Evolutionary conservation across 2,113 vertebrate species (phyloP).

Genomic region (Amphiprion ocellaris): DNA sequence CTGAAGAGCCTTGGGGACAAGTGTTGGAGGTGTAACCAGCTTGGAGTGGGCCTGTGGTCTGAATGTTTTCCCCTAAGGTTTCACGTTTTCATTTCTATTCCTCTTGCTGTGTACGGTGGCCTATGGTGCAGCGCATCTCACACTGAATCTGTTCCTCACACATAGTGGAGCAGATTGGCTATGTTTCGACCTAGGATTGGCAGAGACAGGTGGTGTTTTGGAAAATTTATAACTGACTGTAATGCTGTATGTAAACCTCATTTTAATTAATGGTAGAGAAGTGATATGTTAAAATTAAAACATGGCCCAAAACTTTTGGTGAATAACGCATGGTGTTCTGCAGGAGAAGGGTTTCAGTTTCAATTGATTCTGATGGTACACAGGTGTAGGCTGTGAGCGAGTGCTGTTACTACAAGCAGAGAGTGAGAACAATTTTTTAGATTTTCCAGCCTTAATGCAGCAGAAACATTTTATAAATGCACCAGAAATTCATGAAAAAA

Average conservation of each 20-base stretch:
- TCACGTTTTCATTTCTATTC: slow-evolving; percentile 20
- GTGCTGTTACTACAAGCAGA: not conserved
- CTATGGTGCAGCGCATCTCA: slow-evolving; percentile 16
- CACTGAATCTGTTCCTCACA: slow-evolving; percentile 31
- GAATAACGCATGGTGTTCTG: not conserved
- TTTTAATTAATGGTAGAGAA: not conserved
- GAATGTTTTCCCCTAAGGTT: slow-evolving; percentile 35
- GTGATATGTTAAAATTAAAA: not conserved
- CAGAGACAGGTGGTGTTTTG: slow-evolving; percentile 1
- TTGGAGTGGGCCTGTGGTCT: slow-evolving; percentile 50
- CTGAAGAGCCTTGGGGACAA: slow-evolving; percentile 57
- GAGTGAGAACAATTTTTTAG: not conserved
- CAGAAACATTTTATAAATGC: slow-evolving; percentile 14
- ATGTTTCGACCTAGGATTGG: slow-evolving; percentile 20
- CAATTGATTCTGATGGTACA: not conserved
- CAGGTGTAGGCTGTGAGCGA: not conserved
- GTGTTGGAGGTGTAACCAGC: slow-evolving; percentile 58
- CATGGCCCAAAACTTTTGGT: too few relatives aligned
- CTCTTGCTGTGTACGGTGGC: slow-evolving; percentile 15
- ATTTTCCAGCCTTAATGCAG: slow-evolving; percentile 7
- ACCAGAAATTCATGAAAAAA: slow-evolving; percentile 15
- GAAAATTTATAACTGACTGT: slow-evolving; percentile 2
- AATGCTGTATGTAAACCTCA: not conserved
- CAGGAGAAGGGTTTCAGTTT: not conserved
- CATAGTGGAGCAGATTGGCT: not conserved